Percentiles rank a stretch among this genome's conserved stretches.
Conservation (phyloP, 1,140 invertebrate genomes). For the Caerostris extrusa region DNA sequence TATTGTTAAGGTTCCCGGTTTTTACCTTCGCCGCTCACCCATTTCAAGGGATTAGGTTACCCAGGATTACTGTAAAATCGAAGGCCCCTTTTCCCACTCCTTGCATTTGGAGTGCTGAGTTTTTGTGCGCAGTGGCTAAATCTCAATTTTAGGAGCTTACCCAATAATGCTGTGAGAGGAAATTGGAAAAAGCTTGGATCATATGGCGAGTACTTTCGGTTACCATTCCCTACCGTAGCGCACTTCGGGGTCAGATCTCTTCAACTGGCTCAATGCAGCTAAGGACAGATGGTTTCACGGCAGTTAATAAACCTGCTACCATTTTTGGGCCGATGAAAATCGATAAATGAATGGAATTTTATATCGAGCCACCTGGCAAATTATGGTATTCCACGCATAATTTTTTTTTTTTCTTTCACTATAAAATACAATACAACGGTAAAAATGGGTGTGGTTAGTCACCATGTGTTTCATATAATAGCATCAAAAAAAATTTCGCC, state of each 20-base stretch:
- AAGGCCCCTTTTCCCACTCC: slow-evolving; percentile 1
- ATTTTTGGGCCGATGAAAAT: background rate
- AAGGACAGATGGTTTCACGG: slow-evolving; percentile 41
- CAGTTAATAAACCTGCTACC: slow-evolving; percentile 45
- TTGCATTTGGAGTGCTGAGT: slow-evolving; percentile 18
- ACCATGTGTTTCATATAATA: too few relatives aligned
- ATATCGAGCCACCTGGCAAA: background rate
- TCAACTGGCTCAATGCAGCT: background rate
- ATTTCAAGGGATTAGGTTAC: slow-evolving; percentile 71
- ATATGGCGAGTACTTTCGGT: background rate
- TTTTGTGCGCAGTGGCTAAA: slow-evolving; percentile 18
- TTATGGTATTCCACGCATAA: background rate
- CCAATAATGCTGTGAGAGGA: background rate
- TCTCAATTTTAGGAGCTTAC: slow-evolving; percentile 43
- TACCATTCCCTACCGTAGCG: background rate
- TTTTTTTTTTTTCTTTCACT: background rate
- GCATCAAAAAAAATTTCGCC: too few relatives aligned
- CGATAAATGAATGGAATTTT: background rate
- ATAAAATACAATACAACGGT: background rate
- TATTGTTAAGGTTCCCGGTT: slow-evolving; percentile 60
- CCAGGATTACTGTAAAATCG: slow-evolving; percentile 68
- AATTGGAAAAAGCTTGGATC: slow-evolving; percentile 28
- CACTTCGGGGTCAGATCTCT: background rate
- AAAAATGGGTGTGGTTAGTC: too few relatives aligned
- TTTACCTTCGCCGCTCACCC: slow-evolving; percentile 8